Conservation (phyloP, 2,797 vertebrate genomes). For the Eospalax fontanierii region DNA sequence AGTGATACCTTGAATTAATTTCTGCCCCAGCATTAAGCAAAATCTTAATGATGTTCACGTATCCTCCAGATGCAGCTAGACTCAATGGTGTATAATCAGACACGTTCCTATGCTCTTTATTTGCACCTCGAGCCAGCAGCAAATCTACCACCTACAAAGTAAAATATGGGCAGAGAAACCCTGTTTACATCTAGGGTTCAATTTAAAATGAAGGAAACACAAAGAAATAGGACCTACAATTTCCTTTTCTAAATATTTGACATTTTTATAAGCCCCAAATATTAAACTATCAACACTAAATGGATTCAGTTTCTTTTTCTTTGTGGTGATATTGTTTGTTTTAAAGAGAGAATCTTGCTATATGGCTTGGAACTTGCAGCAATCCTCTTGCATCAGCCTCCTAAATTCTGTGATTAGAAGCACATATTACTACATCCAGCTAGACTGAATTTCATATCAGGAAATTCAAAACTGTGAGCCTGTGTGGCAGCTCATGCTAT, state of each 20-base stretch:
- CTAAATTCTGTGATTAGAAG: background rate
- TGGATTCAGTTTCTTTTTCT: conserved; percentile 62
- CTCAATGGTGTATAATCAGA: conserved; percentile 99
- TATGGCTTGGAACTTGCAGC: background rate
- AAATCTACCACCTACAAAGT: conserved; percentile 96
- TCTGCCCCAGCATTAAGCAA: conserved; percentile 99
- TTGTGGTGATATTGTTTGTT: background rate
- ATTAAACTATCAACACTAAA: conserved; percentile 57
- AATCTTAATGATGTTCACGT: conserved; percentile 99
- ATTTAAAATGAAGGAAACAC: conserved; percentile 61
- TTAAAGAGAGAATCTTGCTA: background rate
- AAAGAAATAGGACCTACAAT: conserved; percentile 18
- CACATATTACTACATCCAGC: background rate
- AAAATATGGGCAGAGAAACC: conserved; percentile 56
- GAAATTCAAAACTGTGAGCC: background rate
- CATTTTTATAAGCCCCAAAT: conserved; percentile 55
- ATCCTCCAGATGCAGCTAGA: conserved; percentile 98
- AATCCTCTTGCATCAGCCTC: background rate
- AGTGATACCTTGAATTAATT: conserved; percentile 97
- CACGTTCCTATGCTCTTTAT: conserved; percentile 99
- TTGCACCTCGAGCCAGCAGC: conserved; percentile 97
- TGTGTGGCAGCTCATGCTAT: background rate
- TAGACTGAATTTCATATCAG: background rate
- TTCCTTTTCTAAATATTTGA: conserved; percentile 55
- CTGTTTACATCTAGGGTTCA: conserved; percentile 59